These are phyloP conservation scores for Microcebus tavaratra DNA, from an alignment of 2,113 vertebrate species.

Conservation along the genomic window DNA sequence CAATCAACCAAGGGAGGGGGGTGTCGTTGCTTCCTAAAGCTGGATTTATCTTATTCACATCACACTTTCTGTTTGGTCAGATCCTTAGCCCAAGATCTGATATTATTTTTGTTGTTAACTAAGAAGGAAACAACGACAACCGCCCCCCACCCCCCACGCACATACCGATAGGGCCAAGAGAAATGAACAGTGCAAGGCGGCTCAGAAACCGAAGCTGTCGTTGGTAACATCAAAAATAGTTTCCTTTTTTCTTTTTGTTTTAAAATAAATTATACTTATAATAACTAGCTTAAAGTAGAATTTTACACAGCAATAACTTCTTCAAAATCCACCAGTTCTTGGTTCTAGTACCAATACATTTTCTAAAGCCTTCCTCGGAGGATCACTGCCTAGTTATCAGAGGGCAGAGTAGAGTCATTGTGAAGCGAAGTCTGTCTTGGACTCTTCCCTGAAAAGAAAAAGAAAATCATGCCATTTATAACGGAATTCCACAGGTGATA, in stretches of 20 bases:
- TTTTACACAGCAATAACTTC: background rate
- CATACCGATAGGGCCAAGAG: background rate
- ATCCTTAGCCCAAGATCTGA: background rate
- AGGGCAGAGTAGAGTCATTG: background rate
- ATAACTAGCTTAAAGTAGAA: slow-evolving; percentile 1
- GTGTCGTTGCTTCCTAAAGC: background rate
- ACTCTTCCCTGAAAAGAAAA: background rate
- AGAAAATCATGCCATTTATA: background rate
- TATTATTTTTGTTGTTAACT: slow-evolving; percentile 1
- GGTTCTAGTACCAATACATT: background rate
- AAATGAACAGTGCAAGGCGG: background rate
- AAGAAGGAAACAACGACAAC: background rate
- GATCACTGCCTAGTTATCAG: background rate
- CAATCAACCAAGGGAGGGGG: background rate
- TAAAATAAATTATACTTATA: background rate
- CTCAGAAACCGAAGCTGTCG: background rate
- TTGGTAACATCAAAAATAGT: background rate
- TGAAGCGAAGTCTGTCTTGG: background rate
- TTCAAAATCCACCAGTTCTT: slow-evolving; percentile 21
- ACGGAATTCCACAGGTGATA: slow-evolving; percentile 63
- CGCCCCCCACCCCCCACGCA: too few relatives aligned
- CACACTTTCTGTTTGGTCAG: background rate
- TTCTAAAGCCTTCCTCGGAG: slow-evolving; percentile 27
- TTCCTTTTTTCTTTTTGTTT: background rate
- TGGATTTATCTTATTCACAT: background rate